These are phyloP conservation scores for Mesembrinibis cayennensis DNA, from an alignment of 2,113 vertebrate genomes.

Conservation along the genomic window DNA sequence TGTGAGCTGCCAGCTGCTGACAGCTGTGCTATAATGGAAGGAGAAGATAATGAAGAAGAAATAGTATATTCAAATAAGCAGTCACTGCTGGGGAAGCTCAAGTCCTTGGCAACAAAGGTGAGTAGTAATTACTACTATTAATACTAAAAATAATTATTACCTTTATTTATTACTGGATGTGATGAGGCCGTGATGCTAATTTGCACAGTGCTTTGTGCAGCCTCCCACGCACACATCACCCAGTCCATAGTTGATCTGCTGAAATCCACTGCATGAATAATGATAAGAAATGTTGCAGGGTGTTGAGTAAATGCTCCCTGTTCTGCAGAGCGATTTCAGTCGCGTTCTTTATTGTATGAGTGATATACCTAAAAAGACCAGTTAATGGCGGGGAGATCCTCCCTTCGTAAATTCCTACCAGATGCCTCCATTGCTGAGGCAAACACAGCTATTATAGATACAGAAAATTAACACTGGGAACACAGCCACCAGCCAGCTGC, in stretches of 20 bases:
- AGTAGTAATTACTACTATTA: conserved; percentile 54
- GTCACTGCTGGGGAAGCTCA: conserved; percentile 90
- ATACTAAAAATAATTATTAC: conserved; percentile 7
- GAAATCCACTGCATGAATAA: background rate
- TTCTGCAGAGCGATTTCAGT: background rate
- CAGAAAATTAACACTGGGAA: background rate
- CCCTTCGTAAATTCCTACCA: background rate
- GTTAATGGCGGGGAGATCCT: background rate
- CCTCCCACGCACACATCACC: background rate
- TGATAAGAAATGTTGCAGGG: background rate
- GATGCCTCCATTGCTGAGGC: background rate
- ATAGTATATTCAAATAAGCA: conserved; percentile 92
- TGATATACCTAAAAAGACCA: background rate
- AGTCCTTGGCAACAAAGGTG: conserved; percentile 93
- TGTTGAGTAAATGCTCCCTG: background rate
- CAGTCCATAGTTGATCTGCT: background rate
- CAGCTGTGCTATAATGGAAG: conserved; percentile 99
- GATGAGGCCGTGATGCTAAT: background rate
- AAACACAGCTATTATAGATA: background rate
- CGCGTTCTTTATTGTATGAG: background rate
- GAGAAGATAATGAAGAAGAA: conserved; percentile 95
- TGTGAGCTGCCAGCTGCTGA: conserved; percentile 93
- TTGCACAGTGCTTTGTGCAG: background rate
- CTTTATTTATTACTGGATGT: background rate
- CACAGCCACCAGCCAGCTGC: background rate